Evolutionary conservation across 2,888 invertebrate species (phyloP), one percentile per base, ranked within the genome.

Genomic region (Oegoconia quadripuncta): DNA sequence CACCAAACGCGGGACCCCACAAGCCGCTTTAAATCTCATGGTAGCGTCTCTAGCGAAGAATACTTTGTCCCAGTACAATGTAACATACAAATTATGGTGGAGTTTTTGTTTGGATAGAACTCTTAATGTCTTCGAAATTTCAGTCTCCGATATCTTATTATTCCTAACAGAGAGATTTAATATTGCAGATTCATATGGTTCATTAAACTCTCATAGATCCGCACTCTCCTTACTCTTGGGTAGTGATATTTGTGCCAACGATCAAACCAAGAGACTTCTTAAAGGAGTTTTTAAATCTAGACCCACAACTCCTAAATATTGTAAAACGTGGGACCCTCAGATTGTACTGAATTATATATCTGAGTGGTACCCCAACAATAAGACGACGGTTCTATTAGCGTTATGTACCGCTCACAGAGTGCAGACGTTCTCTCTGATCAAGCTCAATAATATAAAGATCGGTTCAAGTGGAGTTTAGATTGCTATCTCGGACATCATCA

Each of bases 161-260:
- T 59, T 55, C 36, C 36, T 59, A 5, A 45, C 42, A 0, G 32
- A 54, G 8, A 39, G 40, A 18, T 59, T 49, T 35, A 34, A 53
- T 13, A 48, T 46, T 1, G 55, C 52, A 9, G 35, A 37, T 9
- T 25, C 47, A 1, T 61, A 58, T 22, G 51, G 55, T 0, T 33
- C 48, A 1, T 11, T 60, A 0, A 62, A 60, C 28, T 44, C 22
- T 13, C 58, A 61, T 23, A 41, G 60, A 1, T 62, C 61, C 1
- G 55, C 63, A 1, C 7, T 60, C 16, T 49, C 56, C 0, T 35
- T 59, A n/a, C 37, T 61, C 3, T 13, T 59, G 11, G 53, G 50
- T 1, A 50, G 37, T 39, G 44, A 52, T 25, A 6, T 62, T 5
- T 42, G 44, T 1, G 36, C 40, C 8, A 39, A 61, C 7, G 46